Evolutionary conservation across 1,140 invertebrate genomes (phyloP), one percentile per base, ranked within the genome.

Genomic region (Papilio dardanus): DNA sequence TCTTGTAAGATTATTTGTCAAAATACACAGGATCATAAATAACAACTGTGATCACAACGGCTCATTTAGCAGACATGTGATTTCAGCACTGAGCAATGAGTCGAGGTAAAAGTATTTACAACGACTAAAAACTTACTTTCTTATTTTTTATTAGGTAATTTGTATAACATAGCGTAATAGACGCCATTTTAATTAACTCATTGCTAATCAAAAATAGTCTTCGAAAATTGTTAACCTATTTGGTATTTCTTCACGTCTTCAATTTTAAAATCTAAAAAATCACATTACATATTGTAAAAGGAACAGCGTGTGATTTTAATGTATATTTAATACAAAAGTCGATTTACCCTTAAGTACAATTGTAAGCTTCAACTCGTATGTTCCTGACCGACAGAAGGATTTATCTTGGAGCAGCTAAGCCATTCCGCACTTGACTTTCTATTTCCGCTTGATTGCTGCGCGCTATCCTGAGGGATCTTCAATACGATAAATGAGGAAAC

Each of bases 401-500:
- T 79, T 77, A 79, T 79, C 77, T 78, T 76, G 28, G 35, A 46
- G 74, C 71, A 77, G 75, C 78, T 84, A 80, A 80, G 80, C 81
- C 76, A 79, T 82, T 84, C 79, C 81, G 75, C 78, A 87, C 85
- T 88, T 88, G 84, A 83, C 86, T 90, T 85, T 88, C 85, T 86
- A 87, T 88, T 86, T 87, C 83, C 82, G 74, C 74, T 77, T 77
- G 76, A 85, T 86, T 81, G 81, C 77, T 73, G 73, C 54, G 65
- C 76, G 79, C 68, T 83, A 83, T 88, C 86, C 84, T 84, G 71
- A 66, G 84, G 82, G 85, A 89, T 83, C 78, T 84, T 76, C 65
- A 69, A 78, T 62, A 77, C 79, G 82, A 88, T 87, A 86, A 84
- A 86, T 83, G 84, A 86, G 80, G 78, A 82, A 86, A 86, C 78